phyloP scores from a whole-genome alignment of 2,888 invertebrate species.

The Aquatica leii region DNA sequence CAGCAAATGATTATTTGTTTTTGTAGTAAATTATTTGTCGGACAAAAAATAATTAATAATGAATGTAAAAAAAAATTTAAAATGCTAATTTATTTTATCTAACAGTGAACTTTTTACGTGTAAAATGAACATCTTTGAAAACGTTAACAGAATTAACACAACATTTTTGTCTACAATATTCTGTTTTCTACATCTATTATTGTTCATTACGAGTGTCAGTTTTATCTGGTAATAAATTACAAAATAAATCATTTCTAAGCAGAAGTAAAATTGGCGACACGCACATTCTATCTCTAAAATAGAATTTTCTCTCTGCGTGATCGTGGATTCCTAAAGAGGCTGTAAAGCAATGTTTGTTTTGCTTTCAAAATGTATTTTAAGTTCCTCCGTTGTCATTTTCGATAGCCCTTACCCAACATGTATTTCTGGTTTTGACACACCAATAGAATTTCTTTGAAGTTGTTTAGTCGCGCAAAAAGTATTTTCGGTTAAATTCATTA shows the following conservation, averaged over 20 bases:
- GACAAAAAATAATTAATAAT: neutral
- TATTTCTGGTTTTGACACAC: slow-evolving; percentile 32
- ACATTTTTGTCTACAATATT: no score
- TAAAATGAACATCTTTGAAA: no score
- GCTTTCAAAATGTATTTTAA: slow-evolving; percentile 25
- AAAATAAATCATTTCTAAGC: slow-evolving; percentile 16
- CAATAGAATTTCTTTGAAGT: slow-evolving; percentile 28
- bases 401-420: slow-evolving; percentile 28
- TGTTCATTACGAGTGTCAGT: no score
- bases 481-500: slow-evolving; percentile 19
- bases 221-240: no score
- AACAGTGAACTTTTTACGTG: no score
- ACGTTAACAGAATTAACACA: no score
- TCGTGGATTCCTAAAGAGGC: slow-evolving; percentile 11
- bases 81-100: no score
- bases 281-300: slow-evolving; percentile 11
- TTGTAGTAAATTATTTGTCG: neutral
- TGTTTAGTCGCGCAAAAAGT: slow-evolving; percentile 23
- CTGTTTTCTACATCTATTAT: no score
- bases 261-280: neutral
- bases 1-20: neutral
- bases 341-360: slow-evolving; percentile 30
- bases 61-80: neutral
- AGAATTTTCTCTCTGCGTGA: slow-evolving; percentile 14
- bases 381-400: slow-evolving; percentile 32